These are phyloP conservation scores for Gobionotothen gibberifrons DNA, from an alignment of 2,797 vertebrate species.

Conservation along the genomic window DNA sequence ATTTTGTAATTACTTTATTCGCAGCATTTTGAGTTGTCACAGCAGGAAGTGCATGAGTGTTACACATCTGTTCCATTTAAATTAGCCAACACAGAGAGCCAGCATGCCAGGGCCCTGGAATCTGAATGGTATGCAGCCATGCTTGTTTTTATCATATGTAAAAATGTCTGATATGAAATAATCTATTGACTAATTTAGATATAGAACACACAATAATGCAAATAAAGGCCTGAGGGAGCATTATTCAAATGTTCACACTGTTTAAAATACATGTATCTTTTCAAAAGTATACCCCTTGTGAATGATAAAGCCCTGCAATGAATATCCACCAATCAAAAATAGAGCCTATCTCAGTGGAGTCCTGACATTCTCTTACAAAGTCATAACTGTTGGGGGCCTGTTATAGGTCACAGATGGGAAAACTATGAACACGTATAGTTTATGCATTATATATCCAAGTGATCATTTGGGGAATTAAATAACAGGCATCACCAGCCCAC, in stretches of 20 bases:
- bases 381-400: background rate
- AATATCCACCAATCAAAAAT: constrained; percentile 10
- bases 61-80: too few relatives aligned
- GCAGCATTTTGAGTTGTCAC: background rate
- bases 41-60: too few relatives aligned
- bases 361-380: constrained; percentile 4
- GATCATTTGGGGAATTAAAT: constrained; percentile 4
- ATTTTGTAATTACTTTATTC: background rate
- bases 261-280: constrained; percentile 9
- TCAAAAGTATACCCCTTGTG: background rate
- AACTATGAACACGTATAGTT: background rate
- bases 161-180: background rate
- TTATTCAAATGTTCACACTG: background rate
- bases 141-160: background rate
- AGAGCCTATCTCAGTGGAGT: background rate
- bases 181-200: background rate
- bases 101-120: background rate
- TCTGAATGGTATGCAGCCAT: constrained; percentile 1
- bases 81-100: background rate
- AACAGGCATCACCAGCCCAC: background rate
- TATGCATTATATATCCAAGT: background rate
- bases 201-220: background rate
- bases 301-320: background rate
- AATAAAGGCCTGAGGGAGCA: background rate
- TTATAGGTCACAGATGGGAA: constrained; percentile 4